phyloP scores from a whole-genome alignment of 2,888 invertebrate species.

The Apodemia hepburni region DNA sequence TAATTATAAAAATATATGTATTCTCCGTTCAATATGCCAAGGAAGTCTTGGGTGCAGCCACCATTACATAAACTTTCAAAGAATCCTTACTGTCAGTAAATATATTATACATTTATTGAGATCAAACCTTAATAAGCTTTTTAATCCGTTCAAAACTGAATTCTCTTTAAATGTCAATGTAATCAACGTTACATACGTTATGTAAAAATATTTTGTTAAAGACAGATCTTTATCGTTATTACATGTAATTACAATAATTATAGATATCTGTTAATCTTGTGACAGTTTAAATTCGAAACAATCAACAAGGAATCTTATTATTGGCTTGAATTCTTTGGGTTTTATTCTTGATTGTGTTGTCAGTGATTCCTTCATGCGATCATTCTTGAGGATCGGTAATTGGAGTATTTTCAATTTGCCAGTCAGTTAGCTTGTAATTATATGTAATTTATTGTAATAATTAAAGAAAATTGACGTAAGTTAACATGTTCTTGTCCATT shows the following conservation, averaged over 20 bases:
- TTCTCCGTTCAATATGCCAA: too few species aligned
- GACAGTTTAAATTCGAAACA: constrained; percentile 7
- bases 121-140: constrained; percentile 3
- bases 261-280: constrained; percentile 7
- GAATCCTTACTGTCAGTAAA: not conserved
- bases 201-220: constrained; percentile 7
- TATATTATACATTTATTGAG: not conserved
- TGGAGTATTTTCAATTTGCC: not conserved
- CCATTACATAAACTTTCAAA: not conserved
- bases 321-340: constrained; percentile 6
- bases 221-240: constrained; percentile 4
- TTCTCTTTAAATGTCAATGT: constrained; percentile 12
- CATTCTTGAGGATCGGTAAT: not conserved
- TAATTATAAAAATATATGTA: too few species aligned
- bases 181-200: constrained; percentile 4
- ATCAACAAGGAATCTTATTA: constrained; percentile 11
- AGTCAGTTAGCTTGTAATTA: not conserved
- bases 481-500: too few species aligned
- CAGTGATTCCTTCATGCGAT: not conserved
- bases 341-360: constrained; percentile 14
- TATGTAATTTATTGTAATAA: not conserved
- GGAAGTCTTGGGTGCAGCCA: too few species aligned
- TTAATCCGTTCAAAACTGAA: constrained; percentile 7
- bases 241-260: constrained; percentile 15
- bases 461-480: too few species aligned